Conservation (phyloP, 2,113 vertebrate genomes). For the Brienomyrus brachyistius region DNA sequence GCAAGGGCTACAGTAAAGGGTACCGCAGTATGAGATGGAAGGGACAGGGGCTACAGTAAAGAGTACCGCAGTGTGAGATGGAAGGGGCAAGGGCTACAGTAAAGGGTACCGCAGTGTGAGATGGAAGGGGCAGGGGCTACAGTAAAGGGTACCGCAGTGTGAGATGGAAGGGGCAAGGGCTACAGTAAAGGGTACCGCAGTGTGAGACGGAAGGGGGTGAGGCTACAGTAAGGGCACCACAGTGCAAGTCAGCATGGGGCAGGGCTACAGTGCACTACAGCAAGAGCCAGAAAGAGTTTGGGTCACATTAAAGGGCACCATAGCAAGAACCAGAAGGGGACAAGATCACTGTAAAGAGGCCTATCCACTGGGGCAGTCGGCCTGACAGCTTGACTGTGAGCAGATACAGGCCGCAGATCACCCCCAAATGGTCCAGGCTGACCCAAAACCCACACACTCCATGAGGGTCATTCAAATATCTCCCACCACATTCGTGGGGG, state of each 20-base stretch:
- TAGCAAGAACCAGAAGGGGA: not conserved
- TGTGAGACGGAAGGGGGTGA: not conserved
- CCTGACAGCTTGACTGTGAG: not conserved
- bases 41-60: not conserved
- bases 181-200: not conserved
- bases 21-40: no score
- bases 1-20: not conserved
- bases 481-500: not conserved
- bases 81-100: not conserved
- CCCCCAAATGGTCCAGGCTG: not conserved
- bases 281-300: not conserved
- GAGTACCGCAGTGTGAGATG: no score
- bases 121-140: not conserved
- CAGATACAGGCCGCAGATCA: constrained; percentile 26
- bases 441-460: not conserved
- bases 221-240: not conserved
- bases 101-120: not conserved
- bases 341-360: not conserved
- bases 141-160: not conserved
- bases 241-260: not conserved
- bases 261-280: not conserved
- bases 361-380: no score
- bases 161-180: no score
- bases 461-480: not conserved
- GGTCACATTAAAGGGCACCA: not conserved